phyloP scores from a whole-genome alignment of 2,113 vertebrate genomes.

The Actenoides lindsayi region DNA sequence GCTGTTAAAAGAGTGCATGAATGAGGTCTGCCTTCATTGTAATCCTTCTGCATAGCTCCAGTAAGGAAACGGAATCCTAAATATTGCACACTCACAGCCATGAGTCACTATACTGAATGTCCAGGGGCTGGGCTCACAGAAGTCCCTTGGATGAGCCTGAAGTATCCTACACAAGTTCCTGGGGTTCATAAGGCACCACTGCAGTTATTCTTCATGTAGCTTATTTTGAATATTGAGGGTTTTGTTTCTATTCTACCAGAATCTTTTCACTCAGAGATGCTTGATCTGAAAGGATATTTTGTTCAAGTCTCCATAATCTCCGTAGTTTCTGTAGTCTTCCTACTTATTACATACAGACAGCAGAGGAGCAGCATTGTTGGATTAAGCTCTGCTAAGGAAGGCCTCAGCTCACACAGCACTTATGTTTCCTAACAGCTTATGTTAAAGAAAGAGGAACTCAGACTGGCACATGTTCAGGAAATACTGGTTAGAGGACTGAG shows the following conservation, averaged over 20 bases:
- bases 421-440: not conserved
- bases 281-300: not conserved
- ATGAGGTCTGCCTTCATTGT: not conserved
- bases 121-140: not conserved
- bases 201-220: not conserved
- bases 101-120: not conserved
- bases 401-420: not conserved
- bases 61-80: not conserved
- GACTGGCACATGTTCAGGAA: not conserved
- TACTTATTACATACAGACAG: not conserved
- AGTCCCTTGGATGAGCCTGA: not conserved
- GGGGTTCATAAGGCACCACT: not conserved
- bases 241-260: not conserved
- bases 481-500: not conserved
- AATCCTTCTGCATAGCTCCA: not conserved
- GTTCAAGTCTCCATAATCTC: not conserved
- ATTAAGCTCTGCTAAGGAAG: not conserved
- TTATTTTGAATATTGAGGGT: not conserved
- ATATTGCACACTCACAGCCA: not conserved
- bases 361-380: not conserved
- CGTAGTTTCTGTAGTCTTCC: not conserved
- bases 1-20: not conserved
- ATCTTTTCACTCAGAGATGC: not conserved
- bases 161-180: not conserved
- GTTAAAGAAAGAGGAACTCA: not conserved